Evolutionary conservation across 2,113 vertebrate genomes (phyloP), one percentile per base, ranked within the genome.

Genomic region (Leiothrix lutea): DNA sequence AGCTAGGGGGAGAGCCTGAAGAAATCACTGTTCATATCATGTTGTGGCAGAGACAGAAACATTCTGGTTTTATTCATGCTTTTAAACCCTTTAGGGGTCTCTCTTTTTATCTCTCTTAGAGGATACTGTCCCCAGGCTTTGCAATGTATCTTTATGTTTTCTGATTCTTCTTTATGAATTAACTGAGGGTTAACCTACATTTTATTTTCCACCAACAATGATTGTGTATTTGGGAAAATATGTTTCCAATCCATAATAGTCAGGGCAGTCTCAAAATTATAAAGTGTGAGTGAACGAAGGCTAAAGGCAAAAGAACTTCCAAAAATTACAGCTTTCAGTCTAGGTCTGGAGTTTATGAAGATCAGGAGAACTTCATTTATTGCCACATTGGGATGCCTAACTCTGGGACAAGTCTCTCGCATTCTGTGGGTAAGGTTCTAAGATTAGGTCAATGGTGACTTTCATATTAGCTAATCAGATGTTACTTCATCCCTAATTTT

Each of bases 1-100:
- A 74, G 35, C 18, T 1, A 31, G 31, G 11, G 69, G 8, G 11
- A 86, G 61, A 81, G 24, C 33, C 33, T 71, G 65, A 71, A 58
- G 29, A 67, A 42, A n/a, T 71, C 1, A 0, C 18, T 2, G 1
- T 73, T 88, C 31, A 10, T 72, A 50, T 24, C 1, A 1, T 33
- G 3, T 20, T 58, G 35, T 72, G 50, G 20, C 28, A 88, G 40
- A 4, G 29, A 51, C 5, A 48, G 14, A 73, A 92, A 53, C 23
- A 48, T 42, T 75, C n/a, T 44, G 12, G 8, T 71, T 85, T 67
- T 56, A 36, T 80, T 78, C 0, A 6, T 25, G 20, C 31, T 57
- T 75, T 67, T 54, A 16, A 58, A 54, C 5, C 23, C 18, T 78
- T 61, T 19, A 29, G 45, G 40, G 15, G 35, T 50, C 3, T 80